Evolutionary conservation across 2,888 invertebrate species (phyloP).

Genomic region (Epistrophella euchroma): DNA sequence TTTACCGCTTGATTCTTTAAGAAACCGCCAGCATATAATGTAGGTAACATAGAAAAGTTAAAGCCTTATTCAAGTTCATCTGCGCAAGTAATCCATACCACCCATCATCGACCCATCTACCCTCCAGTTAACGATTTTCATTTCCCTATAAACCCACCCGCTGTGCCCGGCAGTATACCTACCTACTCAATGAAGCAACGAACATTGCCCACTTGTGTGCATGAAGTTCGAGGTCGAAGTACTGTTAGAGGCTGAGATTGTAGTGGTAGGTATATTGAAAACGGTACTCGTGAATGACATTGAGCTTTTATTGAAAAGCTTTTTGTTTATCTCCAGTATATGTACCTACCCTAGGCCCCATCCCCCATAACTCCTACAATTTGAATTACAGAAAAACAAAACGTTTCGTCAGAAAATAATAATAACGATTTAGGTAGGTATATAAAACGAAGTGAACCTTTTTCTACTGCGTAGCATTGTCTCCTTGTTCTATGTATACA

Average conservation of each 20-base stretch:
- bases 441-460: constrained; percentile 22
- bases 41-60: constrained; percentile 27
- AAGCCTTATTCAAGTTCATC: constrained; percentile 55
- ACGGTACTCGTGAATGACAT: constrained; percentile 60
- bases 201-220: constrained; percentile 74
- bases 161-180: constrained; percentile 34
- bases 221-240: constrained; percentile 75
- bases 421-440: constrained; percentile 12
- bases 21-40: neutral
- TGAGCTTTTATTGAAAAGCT: constrained; percentile 53
- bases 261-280: constrained; percentile 61
- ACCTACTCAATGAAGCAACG: constrained; percentile 60
- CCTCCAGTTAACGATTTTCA: constrained; percentile 25
- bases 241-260: constrained; percentile 27
- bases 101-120: constrained; percentile 10
- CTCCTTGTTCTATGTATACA: constrained; percentile 6
- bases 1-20: neutral
- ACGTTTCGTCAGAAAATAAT: constrained; percentile 5
- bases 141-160: constrained; percentile 4
- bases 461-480: constrained; percentile 61
- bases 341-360: too few species aligned
- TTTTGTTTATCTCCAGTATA: constrained; percentile 2
- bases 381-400: constrained; percentile 26
- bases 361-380: too few species aligned
- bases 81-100: constrained; percentile 48